Evolutionary conservation across 2,888 invertebrate genomes (phyloP).

Genomic region (Drosophila multiciliata): DNA sequence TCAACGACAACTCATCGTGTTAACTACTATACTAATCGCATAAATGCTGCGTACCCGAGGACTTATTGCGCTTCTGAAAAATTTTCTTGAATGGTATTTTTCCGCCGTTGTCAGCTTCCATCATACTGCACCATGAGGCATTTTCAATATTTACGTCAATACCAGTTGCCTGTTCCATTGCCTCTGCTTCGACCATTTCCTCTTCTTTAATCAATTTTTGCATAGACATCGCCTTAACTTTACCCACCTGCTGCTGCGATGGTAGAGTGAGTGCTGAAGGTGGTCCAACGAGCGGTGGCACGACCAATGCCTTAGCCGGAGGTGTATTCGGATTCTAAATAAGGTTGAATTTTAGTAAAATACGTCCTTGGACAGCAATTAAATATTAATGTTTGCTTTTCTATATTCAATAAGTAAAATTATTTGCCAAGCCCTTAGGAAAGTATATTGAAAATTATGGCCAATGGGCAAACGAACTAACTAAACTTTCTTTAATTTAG

Average conservation of each 20-base stretch:
- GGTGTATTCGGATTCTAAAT: constrained; percentile 61
- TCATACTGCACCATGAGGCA: background rate
- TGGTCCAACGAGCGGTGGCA: background rate
- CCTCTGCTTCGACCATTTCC: background rate
- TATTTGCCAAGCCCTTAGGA: constrained; percentile 4
- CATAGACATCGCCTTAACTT: constrained; percentile 2
- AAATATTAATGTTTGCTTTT: background rate
- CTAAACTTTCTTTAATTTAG: constrained; percentile 2
- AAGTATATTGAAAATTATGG: background rate
- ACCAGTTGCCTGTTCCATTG: background rate
- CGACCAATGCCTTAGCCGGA: background rate
- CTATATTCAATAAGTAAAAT: background rate
- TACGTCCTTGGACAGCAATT: background rate
- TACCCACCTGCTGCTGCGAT: background rate
- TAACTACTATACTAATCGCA: background rate
- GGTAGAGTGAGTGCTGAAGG: background rate
- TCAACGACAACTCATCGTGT: background rate
- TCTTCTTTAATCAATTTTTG: constrained; percentile 43
- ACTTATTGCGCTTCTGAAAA: constrained; percentile 83
- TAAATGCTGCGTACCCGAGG: constrained; percentile 73
- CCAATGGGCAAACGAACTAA: background rate
- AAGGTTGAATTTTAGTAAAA: constrained; percentile 16
- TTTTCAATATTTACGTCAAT: constrained; percentile 5
- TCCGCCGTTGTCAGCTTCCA: constrained; percentile 60
- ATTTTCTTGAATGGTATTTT: constrained; percentile 83